These are phyloP conservation scores for Apamea anceps DNA, from an alignment of 2,888 invertebrate species.

Conservation along the genomic window DNA sequence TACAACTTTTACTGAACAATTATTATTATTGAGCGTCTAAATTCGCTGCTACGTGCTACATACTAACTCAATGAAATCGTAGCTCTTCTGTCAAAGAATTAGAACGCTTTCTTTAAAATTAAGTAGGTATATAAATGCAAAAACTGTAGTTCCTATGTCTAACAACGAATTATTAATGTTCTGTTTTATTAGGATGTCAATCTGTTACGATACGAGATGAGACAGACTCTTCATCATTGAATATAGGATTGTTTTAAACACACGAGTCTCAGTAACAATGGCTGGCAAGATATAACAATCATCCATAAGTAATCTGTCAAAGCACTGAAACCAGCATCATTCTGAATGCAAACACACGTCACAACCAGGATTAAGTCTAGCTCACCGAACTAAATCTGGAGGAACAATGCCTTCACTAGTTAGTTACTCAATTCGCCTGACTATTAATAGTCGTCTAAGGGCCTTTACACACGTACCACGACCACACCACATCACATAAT, in stretches of 20 bases:
- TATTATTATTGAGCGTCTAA: too few species aligned
- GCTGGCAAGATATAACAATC: neutral
- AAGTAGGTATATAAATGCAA: neutral
- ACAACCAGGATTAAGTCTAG: conserved; percentile 37
- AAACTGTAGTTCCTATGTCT: neutral
- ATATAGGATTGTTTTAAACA: neutral
- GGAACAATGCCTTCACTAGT: conserved; percentile 57
- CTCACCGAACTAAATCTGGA: conserved; percentile 36
- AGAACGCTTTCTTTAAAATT: neutral
- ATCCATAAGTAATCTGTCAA: neutral
- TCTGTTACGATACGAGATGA: neutral
- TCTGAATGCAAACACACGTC: neutral
- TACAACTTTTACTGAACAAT: too few species aligned
- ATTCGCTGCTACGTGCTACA: neutral
- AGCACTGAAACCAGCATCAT: neutral
- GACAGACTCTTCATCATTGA: neutral
- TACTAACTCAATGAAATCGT: neutral
- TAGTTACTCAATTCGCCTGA: conserved; percentile 61
- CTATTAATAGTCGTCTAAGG: conserved; percentile 62
- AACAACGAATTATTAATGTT: too few species aligned
- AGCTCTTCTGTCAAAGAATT: neutral
- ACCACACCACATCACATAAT: neutral
- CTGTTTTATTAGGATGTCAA: neutral
- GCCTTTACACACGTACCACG: neutral
- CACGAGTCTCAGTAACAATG: neutral